phyloP scores from a whole-genome alignment of 2,888 invertebrate species.

The Cheilosia impressa region DNA sequence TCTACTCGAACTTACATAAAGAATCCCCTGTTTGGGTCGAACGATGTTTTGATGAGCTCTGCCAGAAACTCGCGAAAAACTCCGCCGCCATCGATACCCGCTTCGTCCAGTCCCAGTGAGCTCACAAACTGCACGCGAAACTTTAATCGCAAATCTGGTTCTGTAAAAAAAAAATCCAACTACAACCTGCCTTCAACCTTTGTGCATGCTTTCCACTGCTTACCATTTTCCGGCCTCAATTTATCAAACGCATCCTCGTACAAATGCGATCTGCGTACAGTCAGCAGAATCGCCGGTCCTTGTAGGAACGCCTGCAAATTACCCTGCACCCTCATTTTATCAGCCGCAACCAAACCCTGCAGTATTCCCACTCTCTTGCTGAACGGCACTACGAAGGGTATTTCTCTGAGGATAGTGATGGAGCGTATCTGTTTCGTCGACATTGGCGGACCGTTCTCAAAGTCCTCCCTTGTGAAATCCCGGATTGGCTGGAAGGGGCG shows the following conservation, averaged over 20 bases:
- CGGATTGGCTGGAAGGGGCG: constrained; percentile 85
- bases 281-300: constrained; percentile 90
- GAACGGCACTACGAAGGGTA: constrained; percentile 97
- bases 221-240: constrained; percentile 94
- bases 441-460: constrained; percentile 92
- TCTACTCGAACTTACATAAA: constrained; percentile 85
- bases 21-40: constrained; percentile 98
- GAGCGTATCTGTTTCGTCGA: constrained; percentile 95
- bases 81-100: constrained; percentile 99
- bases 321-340: constrained; percentile 87
- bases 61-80: constrained; percentile 97
- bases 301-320: constrained; percentile 89
- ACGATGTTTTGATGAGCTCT: constrained; percentile 96
- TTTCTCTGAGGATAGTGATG: constrained; percentile 93
- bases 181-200: not conserved
- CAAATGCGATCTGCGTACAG: constrained; percentile 94
- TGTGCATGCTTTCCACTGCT: constrained; percentile 67
- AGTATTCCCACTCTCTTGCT: constrained; percentile 94
- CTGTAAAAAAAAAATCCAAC: constrained; percentile 83
- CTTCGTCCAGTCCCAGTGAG: constrained; percentile 95
- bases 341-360: constrained; percentile 87
- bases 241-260: constrained; percentile 99
- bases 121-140: constrained; percentile 96
- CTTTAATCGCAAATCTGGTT: constrained; percentile 93
- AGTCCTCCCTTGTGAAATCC: constrained; percentile 85